Percentiles rank a stretch among this genome's conserved stretches.
Evolutionary conservation across 2,113 vertebrate species (phyloP).

Genomic region (rat (Rattus norvegicus)): DNA sequence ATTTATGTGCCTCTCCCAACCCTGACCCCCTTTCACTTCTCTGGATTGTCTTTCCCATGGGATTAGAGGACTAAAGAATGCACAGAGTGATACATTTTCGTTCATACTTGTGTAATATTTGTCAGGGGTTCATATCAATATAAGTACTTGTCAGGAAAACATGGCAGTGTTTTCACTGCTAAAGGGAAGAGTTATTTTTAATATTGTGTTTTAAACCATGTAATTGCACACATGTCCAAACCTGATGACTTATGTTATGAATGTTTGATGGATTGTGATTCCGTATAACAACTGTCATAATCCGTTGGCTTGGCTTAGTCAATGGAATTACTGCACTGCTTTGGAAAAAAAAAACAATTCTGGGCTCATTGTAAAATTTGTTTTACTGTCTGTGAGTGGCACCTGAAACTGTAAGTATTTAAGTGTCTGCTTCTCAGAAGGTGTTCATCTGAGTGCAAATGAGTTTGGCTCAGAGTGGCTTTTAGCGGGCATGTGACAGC

Average conservation of each 20-base stretch:
- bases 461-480: slow-evolving; percentile 85
- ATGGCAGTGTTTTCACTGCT: background rate
- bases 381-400: slow-evolving; percentile 72
- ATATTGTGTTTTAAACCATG: slow-evolving; percentile 59
- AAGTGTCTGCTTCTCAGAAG: slow-evolving; percentile 83
- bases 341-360: slow-evolving; percentile 60
- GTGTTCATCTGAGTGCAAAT: slow-evolving; percentile 88
- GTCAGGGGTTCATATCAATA: slow-evolving; percentile 3
- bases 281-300: background rate
- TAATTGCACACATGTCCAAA: slow-evolving; percentile 56
- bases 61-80: background rate
- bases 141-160: background rate
- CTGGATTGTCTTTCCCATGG: background rate
- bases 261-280: slow-evolving; percentile 53
- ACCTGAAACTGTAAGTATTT: slow-evolving; percentile 83
- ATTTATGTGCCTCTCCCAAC: background rate
- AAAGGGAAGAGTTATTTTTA: slow-evolving; percentile 45
- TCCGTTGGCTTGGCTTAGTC: slow-evolving; percentile 68
- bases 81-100: background rate
- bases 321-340: slow-evolving; percentile 73
- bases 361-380: slow-evolving; percentile 70
- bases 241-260: slow-evolving; percentile 56
- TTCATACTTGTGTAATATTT: background rate
- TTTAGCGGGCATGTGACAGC: slow-evolving; percentile 85
- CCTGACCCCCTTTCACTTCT: background rate